phyloP scores from a whole-genome alignment of 2,113 vertebrate genomes.

The Pelecanoides urinatrix region DNA sequence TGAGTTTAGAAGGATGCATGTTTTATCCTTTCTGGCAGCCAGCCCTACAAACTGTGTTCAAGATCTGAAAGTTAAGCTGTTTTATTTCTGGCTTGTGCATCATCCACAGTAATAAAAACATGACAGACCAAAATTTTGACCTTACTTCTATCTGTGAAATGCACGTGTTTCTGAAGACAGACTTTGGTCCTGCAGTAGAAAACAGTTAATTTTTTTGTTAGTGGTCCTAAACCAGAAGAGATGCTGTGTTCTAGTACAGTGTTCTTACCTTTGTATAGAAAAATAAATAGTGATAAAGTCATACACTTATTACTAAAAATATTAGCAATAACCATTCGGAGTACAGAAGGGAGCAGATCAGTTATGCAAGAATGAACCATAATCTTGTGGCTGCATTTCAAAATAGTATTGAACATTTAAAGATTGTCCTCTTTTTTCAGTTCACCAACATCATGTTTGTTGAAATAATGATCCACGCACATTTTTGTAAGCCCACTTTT shows the following conservation, averaged over 20 bases:
- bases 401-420: neutral
- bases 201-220: neutral
- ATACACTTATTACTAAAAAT: neutral
- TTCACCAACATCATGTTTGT: neutral
- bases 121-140: slow-evolving; percentile 10
- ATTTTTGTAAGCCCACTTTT: neutral
- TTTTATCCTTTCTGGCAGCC: slow-evolving; percentile 42
- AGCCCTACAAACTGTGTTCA: neutral
- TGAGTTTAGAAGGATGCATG: neutral
- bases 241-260: neutral
- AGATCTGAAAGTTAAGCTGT: slow-evolving; percentile 49
- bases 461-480: neutral
- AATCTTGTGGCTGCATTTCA: neutral
- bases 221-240: neutral
- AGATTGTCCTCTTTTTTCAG: neutral
- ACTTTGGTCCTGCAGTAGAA: neutral
- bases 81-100: slow-evolving; percentile 55
- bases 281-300: neutral
- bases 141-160: neutral
- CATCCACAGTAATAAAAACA: slow-evolving; percentile 29
- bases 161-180: neutral
- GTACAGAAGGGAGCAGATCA: neutral
- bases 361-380: neutral
- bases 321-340: neutral
- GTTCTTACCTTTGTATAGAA: neutral